Base-by-base conservation (phyloP, 2,113 vertebrate genomes). In the Pterocles burchelli region DNA sequence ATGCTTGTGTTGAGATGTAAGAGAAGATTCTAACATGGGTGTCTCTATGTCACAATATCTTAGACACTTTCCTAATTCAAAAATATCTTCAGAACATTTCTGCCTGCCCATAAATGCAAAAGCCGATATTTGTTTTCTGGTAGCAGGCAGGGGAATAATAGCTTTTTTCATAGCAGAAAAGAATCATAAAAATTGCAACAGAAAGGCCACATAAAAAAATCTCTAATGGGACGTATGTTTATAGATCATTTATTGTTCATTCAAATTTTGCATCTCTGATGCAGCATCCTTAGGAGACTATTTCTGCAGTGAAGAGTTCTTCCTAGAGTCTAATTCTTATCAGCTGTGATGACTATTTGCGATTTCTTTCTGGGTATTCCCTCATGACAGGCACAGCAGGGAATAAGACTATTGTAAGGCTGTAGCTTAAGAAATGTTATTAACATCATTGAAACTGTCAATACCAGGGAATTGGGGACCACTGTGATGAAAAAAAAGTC, bases 241-340 rank as follows among this genome's bases (percentile, higher is more conserved):
- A 89, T 49, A 72, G 33, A 88, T 36, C 8, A 38, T 38, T 38
- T 20, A 79, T 7, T 57, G 26, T 78, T 89, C 33, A 74, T 75
- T 89, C 38, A 78, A 63, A 25, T 87, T 91, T 89, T 93, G 8
- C 7, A 11, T 82, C 25, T 75, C 28, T 75, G 28, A 75, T 65
- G 34, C 9, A 72, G 34, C 13, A 65, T 91, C 16, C 74, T 80
- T 94, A 79, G 15, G 49, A 93, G 74, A 68, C 48, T 85, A 20
- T 54, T 94, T 72, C 45, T 73, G 21, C 62, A 65, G 11, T 45
- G 38, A 78, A 72, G 38, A 89, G 21, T 7, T 65, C 52, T 93
- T 97, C 57, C 29, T 63, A 61, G 57, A 93, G 38, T 14, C 22
- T 89, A 82, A 75, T 67, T 94, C 88, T 85, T 89, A 78, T 67